Evolutionary conservation across 2,113 vertebrate species (phyloP), one percentile per base, ranked within the genome.

Genomic region (Pelvicachromis taeniatus): DNA sequence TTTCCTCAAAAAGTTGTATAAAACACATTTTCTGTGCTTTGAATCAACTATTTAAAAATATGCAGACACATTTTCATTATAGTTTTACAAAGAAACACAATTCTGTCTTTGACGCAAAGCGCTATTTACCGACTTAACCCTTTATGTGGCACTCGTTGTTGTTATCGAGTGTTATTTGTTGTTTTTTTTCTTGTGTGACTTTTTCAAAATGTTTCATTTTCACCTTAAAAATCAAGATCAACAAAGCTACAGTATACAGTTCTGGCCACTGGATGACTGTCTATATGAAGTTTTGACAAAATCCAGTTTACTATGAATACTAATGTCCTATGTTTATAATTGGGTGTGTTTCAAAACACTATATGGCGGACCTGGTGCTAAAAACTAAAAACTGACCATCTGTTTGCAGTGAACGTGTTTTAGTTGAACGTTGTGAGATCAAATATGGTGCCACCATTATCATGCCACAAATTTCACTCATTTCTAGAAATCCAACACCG

Each of bases 401-500:
- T 23, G 38, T 59, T 59, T 26, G 29, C 23, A 42, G 59, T 42
- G 21, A 68, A 61, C 3, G 0, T 68, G 16, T 42, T 2, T 42
- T 0, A 61, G 4, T 38, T 68, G 63, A 68, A 68, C 0, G 4
- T 21, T 21, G n/a, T 40, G n/a, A 14, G 38, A 38, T 19, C n/a
- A 63, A 63, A 63, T 13, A 38, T 63, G 17, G 59, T 63, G 59
- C 10, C 33, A 38, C n/a, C 59, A 8, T 63, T 38, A 63, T n/a
- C 38, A 42, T 68, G 12, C 35, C 61, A 65, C 61, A 65, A 2
- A 65, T 65, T 40, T 68, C 7, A 42, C 61, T 23, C 23, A 68
- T 68, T 68, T 68, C 63, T 23, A 23, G 63, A 4, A 68, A 26
- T 26, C 1, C 63, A 68, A 42, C 63, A 23, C 38, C 17, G 14